A percentile compares a stretch with the other conserved stretches of the same genome.
These are phyloP conservation scores for Stigmatopora argus DNA, from an alignment of 2,113 vertebrate species.

Conservation along the genomic window DNA sequence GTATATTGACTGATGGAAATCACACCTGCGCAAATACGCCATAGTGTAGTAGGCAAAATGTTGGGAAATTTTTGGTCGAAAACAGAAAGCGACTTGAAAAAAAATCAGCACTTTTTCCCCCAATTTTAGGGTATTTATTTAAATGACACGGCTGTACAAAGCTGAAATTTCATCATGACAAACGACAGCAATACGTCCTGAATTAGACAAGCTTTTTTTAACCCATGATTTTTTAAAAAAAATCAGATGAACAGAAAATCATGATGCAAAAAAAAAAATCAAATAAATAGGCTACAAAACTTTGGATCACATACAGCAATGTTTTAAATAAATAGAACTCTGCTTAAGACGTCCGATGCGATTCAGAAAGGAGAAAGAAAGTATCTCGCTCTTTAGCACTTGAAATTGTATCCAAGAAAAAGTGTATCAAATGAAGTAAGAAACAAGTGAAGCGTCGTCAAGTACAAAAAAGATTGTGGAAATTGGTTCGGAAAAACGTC, in stretches of 20 bases:
- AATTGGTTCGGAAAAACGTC: constrained; percentile 22
- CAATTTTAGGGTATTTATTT: constrained; percentile 1
- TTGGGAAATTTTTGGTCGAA: too few relatives aligned
- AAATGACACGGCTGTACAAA: constrained; percentile 4
- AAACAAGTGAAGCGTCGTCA: constrained; percentile 24
- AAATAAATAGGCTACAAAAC: constrained; percentile 18
- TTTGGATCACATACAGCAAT: constrained; percentile 29
- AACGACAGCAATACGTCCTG: background rate
- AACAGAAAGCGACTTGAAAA: too few relatives aligned
- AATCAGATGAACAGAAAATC: constrained; percentile 16
- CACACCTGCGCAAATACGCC: too few relatives aligned
- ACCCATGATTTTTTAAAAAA: constrained; percentile 22
- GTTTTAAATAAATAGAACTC: constrained; percentile 51
- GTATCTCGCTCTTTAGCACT: constrained; percentile 5
- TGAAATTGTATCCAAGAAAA: constrained; percentile 1
- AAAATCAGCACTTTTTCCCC: background rate
- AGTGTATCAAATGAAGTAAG: constrained; percentile 24
- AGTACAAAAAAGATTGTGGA: constrained; percentile 39
- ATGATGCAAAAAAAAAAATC: constrained; percentile 12
- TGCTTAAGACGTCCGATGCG: constrained; percentile 20
- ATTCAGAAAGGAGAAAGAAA: constrained; percentile 11
- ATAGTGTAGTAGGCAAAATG: too few relatives aligned
- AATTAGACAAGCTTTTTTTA: constrained; percentile 8
- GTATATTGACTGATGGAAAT: too few relatives aligned
- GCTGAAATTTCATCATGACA: constrained; percentile 8